phyloP scores from a whole-genome alignment of 1,140 invertebrate species.

The Drosophila dunni region DNA sequence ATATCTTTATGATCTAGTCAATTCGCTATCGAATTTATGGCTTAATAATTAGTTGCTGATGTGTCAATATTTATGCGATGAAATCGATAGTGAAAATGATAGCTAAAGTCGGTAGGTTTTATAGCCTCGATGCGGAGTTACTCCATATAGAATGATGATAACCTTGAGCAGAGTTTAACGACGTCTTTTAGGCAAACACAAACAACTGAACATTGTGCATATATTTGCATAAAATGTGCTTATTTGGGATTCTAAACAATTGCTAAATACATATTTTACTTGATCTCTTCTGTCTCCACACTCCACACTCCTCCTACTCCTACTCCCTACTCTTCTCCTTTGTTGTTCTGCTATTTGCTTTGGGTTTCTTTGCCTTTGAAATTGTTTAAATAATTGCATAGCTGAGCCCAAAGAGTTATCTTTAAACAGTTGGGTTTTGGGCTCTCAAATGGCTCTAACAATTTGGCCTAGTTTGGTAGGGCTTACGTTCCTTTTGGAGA shows the following conservation, averaged over 20 bases:
- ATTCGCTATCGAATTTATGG: constrained; percentile 28
- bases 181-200: constrained; percentile 31
- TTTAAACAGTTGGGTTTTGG: constrained; percentile 63
- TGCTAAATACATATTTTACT: constrained; percentile 43
- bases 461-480: constrained; percentile 50
- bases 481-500: no score
- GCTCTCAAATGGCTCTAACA: neutral
- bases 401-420: constrained; percentile 39
- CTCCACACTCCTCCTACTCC: neutral
- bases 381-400: constrained; percentile 54
- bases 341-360: constrained; percentile 47
- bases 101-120: neutral
- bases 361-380: constrained; percentile 34
- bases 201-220: constrained; percentile 25
- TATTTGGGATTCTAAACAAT: constrained; percentile 43
- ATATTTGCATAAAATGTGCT: constrained; percentile 25
- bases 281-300: constrained; percentile 1
- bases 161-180: constrained; percentile 63
- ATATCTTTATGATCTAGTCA: constrained; percentile 6
- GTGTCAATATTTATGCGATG: neutral
- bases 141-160: constrained; percentile 4
- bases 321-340: neutral
- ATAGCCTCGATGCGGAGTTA: neutral
- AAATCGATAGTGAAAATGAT: neutral
- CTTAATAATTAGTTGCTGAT: constrained; percentile 16